Base-by-base conservation (phyloP, 1,140 invertebrate species). In the Bombyx mandarina region DNA sequence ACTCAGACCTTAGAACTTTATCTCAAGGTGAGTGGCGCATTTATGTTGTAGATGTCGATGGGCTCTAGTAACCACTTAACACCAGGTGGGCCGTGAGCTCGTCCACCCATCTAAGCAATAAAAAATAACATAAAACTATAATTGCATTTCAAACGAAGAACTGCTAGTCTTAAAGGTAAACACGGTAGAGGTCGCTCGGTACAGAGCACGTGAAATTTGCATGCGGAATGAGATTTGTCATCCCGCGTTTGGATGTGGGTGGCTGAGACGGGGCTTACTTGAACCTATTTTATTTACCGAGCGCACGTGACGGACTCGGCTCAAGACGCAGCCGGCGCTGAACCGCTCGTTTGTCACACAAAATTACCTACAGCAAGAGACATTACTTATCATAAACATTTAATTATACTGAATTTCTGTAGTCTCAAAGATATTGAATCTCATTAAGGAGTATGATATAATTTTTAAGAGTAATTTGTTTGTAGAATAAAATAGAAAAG, bases 251-350 rank as follows among this genome's bases (percentile, higher is more conserved):
- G 57, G 54, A 56, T 48, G 60, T 56, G 53, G 56, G 58, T 45
- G 56, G 43, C 60, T 61, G 60, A 51, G 55, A 52, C 51, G 62
- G 58, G 55, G 57, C 61, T 71, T 67, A 65, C 64, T 71, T 51
- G 62, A 65, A 75, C 65, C 58, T 70, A 73, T 70, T 75, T 77
- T 79, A 79, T 79, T 77, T 73, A 76, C 63, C 60, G 67, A 56
- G 74, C 65, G 71, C 67, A 73, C 69, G 73, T 78, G 72, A 69
- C 71, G 66, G 72, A 63, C 65, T 67, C 63, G 43, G 42, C 55
- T 67, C 57, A 56, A 69, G 67, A 64, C 67, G 61, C 71, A 73
- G 66, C 66, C 62, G 71, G 69, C 58, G 66, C 66, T 68, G 69
- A 69, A 68, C 72, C 68, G 69, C 64, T 72, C 74, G 66, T 80